Conservation (phyloP, 2,797 vertebrate genomes). For the Strix occidentalis region DNA sequence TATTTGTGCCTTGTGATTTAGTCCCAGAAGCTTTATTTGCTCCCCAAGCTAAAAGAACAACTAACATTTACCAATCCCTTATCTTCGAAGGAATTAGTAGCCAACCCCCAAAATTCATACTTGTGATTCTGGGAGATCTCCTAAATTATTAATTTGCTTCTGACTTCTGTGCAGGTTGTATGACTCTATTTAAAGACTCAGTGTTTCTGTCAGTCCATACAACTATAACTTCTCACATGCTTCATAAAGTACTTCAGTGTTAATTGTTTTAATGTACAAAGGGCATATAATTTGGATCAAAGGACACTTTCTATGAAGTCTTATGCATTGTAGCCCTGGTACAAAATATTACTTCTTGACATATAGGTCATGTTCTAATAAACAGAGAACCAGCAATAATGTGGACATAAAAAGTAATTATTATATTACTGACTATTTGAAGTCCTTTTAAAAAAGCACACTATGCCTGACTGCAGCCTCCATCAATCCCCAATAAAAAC, state of each 20-base stretch:
- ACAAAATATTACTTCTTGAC: constrained; percentile 38
- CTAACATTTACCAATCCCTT: neutral
- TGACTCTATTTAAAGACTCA: constrained; percentile 72
- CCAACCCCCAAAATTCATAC: neutral
- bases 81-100: neutral
- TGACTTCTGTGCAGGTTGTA: constrained; percentile 64
- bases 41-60: neutral
- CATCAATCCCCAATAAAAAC: neutral
- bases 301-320: constrained; percentile 22
- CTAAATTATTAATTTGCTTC: neutral
- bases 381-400: constrained; percentile 5
- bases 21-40: neutral
- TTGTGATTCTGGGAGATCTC: neutral
- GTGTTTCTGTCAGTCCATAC: constrained; percentile 42
- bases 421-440: constrained; percentile 6
- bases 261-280: constrained; percentile 58
- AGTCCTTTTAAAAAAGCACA: neutral
- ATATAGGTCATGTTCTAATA: neutral
- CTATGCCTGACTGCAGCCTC: neutral
- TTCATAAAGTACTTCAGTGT: constrained; percentile 51
- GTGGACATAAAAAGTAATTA: constrained; percentile 5
- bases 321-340: neutral
- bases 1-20: neutral
- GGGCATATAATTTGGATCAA: constrained; percentile 67
- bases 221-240: constrained; percentile 64